Base-by-base conservation (phyloP, 2,113 vertebrate species). In the Aspidoscelis tigris region DNA sequence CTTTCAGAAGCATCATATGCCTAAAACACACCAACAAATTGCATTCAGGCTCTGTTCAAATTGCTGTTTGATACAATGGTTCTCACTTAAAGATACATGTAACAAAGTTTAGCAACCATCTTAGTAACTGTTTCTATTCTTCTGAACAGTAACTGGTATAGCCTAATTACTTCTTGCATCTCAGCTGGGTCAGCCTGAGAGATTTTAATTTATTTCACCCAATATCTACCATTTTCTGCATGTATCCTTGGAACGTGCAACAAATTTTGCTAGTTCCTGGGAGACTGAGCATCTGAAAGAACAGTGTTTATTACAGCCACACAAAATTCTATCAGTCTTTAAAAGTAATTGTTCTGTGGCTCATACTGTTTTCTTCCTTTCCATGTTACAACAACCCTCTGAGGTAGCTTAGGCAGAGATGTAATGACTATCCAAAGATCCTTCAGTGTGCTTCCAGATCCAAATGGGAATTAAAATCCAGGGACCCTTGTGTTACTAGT, bases 1-100 rank as follows among this genome's bases (percentile, higher is more conserved):
- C 96, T 87, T 97, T 97, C 92, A 97, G 94, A 86, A 96, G 94
- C 68, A 95, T 94, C 95, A 97, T 96, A 87, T 97, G 96, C 91
- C 96, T 97, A 92, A 61, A 95, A 4, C 87, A 80, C 88, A 90
- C 73, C n/a, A 76, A 88, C 12, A 86, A 84, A 1, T 33, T 1
- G 0, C 16, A 72, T 76, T 88, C 41, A 22, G 76, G 81, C 71
- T 33, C 33, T 33, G 33, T 33, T 33, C 33, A 33, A 53, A 72
- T 53, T 72, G n/a, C 68, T 14, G 1, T 86, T 68, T 74, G 2
- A 3, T 61, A 81, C 24, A 78, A 44, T 80, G 64, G 14, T 80
- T 72, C 24, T 1, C 84, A 83, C 87, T 75, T 47, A 79, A 91
- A 90, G 91, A 81, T 7, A 70, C 43, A 75, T 61, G 44, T 84